Base-by-base conservation (phyloP, 2,113 vertebrate genomes). In the Callorhinus ursinus region DNA sequence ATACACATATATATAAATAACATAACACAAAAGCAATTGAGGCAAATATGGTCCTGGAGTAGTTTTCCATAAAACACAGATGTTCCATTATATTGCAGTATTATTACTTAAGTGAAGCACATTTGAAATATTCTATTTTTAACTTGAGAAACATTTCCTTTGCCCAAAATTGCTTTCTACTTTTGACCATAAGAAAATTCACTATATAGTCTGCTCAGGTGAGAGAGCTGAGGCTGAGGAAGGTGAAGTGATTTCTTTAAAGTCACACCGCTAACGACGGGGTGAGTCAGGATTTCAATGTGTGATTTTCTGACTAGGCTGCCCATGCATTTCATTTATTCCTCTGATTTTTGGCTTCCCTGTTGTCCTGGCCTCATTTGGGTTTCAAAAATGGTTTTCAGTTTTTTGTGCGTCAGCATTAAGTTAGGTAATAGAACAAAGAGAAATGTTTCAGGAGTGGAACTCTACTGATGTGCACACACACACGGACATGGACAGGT, bases 361-460 rank as follows among this genome's bases (percentile, higher is more conserved):
- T 74, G 8, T 51, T 77, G n/a, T 88, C 21, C n/a, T 49, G 16
- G 81, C 10, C 22, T 92, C 51, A 74, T 84, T 67, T 88, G 69
- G 21, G 15, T 71, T 92, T 88, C 36, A 80, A 9, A 86, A 71
- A 24, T 76, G 0, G 59, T 76, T 89, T 88, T 51, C 31, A 57
- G 2, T 90, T 76, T 97, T 39, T 39, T 90, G 80, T 79, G 26
- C 14, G 57, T 85, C 72, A 65, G 49, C 4, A 33, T 65, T 89
- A 96, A 81, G n/a, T 95, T 88, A 93, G 12, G 46, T n/a, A 82
- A 72, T 87, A 42, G 42, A 46, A 92, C 31, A 74, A 84, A 94
- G 79, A 63, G 11, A 88, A 14, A 16, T 21, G 18, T 67, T 63
- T 87, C 36, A 67, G 28, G 26, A 72, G 21, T 90, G 4, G 39